Conservation (phyloP, 2,797 vertebrate genomes). For the Acanthurus lineatus region DNA sequence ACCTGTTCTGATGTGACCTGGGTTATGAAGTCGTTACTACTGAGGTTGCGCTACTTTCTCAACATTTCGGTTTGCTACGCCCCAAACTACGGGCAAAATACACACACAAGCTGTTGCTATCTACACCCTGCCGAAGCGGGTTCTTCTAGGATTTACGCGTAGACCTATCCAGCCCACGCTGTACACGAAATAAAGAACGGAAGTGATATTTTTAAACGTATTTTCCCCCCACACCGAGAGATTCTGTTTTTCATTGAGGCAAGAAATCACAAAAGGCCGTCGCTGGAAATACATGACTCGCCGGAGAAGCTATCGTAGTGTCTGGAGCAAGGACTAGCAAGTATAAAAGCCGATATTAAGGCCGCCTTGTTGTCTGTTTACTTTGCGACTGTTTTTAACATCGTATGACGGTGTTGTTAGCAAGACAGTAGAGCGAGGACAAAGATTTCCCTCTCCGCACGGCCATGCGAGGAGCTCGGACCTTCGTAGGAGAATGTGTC, state of each 20-base stretch:
- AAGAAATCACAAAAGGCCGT: conserved; percentile 16
- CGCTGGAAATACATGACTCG: conserved; percentile 16
- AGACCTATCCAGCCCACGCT: neutral
- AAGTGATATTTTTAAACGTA: neutral
- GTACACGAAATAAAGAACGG: neutral
- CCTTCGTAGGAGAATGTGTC: conserved; percentile 62
- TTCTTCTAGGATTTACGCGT: neutral
- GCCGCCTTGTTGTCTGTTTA: neutral
- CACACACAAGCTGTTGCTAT: conserved; percentile 7
- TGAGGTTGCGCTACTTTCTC: conserved; percentile 63
- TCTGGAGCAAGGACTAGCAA: conserved; percentile 8
- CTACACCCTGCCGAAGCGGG: neutral
- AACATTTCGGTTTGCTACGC: conserved; percentile 60
- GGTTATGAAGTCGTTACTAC: conserved; percentile 20
- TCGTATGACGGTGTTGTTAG: conserved; percentile 5
- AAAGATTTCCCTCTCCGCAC: conserved; percentile 33
- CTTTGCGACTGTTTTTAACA: neutral
- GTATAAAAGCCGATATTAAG: neutral
- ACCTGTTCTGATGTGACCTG: conserved; percentile 56
- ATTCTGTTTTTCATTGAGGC: neutral
- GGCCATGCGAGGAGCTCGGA: conserved; percentile 61
- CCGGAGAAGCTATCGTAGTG: conserved; percentile 16
- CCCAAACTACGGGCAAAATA: conserved; percentile 47
- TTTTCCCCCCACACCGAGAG: neutral
- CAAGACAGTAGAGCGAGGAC: neutral